Evolutionary conservation across 2,797 vertebrate genomes (phyloP).

Genomic region (Liasis olivaceus): DNA sequence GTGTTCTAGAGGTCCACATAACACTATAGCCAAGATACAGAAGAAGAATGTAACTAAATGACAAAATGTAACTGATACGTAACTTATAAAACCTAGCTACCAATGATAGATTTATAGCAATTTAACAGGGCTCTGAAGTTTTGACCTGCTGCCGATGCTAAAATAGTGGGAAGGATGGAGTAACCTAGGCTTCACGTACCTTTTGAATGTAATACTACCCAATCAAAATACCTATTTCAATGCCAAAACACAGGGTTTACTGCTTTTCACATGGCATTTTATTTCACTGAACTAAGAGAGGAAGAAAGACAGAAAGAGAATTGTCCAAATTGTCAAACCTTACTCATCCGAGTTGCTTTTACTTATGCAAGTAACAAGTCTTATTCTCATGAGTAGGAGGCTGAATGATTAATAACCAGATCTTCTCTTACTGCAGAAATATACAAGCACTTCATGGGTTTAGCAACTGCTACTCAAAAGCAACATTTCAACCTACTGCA

Average conservation of each 20-base stretch:
- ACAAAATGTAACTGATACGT: constrained; percentile 36
- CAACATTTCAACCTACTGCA: constrained; percentile 3
- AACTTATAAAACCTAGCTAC: constrained; percentile 34
- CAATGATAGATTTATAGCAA: constrained; percentile 20
- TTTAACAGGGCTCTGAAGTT: constrained; percentile 25
- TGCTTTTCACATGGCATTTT: neutral
- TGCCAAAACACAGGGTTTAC: constrained; percentile 33
- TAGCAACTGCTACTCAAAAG: neutral
- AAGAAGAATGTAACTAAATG: constrained; percentile 39
- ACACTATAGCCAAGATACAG: constrained; percentile 18
- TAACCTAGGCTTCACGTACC: neutral
- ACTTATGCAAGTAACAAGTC: constrained; percentile 20
- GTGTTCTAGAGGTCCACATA: constrained; percentile 31
- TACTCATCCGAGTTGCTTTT: constrained; percentile 13
- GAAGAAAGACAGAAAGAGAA: neutral
- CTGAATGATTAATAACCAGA: constrained; percentile 14
- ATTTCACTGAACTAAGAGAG: neutral
- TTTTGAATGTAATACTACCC: neutral
- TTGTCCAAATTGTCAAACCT: neutral
- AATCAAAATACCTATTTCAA: constrained; percentile 32
- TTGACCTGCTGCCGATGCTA: constrained; percentile 8
- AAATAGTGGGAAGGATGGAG: constrained; percentile 11
- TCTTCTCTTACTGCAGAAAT: neutral
- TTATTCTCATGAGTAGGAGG: neutral
- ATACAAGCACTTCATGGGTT: neutral